Conservation (phyloP, 2,113 vertebrate species). For the Ammodytes marinus region DNA sequence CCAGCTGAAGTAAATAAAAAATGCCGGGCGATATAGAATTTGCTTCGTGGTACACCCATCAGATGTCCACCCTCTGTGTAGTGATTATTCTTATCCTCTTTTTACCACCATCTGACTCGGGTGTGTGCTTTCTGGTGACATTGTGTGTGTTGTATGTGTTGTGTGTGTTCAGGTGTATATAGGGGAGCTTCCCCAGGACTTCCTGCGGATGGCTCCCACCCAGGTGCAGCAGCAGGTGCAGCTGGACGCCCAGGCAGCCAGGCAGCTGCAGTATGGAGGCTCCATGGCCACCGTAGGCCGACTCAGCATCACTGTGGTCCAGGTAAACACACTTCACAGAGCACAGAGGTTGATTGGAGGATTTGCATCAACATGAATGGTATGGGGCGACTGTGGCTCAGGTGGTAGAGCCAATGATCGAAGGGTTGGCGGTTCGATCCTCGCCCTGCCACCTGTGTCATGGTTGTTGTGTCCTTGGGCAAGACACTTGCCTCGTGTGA, state of each 20-base stretch:
- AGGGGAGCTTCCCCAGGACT: slow-evolving; percentile 96
- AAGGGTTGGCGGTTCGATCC: too few relatives aligned
- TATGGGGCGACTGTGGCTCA: neutral
- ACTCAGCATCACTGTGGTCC: slow-evolving; percentile 97
- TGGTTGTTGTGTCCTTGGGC: too few relatives aligned
- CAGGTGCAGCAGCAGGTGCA: slow-evolving; percentile 97
- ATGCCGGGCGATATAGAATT: too few relatives aligned
- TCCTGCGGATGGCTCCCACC: slow-evolving; percentile 94
- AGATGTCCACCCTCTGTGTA: too few relatives aligned
- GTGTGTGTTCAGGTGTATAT: slow-evolving; percentile 88
- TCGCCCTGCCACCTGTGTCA: too few relatives aligned
- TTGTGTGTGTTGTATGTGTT: neutral
- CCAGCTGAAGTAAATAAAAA: too few relatives aligned
- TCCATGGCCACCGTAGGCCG: slow-evolving; percentile 90
- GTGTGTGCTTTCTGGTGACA: neutral
- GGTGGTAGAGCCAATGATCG: neutral
- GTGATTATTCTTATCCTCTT: too few relatives aligned
- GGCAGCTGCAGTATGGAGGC: slow-evolving; percentile 93
- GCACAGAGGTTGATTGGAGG: neutral
- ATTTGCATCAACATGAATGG: neutral
- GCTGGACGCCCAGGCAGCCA: slow-evolving; percentile 93
- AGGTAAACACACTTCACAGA: slow-evolving; percentile 83
- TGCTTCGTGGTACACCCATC: too few relatives aligned
- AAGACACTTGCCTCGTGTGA: too few relatives aligned
- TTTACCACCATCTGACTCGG: neutral